Conservation (phyloP, 2,113 vertebrate genomes). For the Scartelaos histophorus region DNA sequence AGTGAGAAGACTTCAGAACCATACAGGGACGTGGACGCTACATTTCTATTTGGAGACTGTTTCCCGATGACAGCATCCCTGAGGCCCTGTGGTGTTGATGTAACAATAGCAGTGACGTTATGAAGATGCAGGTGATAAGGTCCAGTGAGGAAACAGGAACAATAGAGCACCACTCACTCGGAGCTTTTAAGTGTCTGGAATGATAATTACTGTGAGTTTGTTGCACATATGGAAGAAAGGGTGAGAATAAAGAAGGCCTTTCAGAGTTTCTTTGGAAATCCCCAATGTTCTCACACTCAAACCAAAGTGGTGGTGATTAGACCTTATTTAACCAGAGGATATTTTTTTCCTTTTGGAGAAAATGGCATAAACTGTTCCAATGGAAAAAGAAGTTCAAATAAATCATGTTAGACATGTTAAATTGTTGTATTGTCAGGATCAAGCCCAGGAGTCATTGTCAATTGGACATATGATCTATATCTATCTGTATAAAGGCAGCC, state of each 20-base stretch:
- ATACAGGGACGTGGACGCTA: constrained; percentile 6
- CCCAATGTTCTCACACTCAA: constrained; percentile 28
- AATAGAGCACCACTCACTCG: constrained; percentile 38
- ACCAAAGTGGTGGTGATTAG: neutral
- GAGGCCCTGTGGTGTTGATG: constrained; percentile 1
- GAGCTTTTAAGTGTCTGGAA: constrained; percentile 24
- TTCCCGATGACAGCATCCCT: constrained; percentile 17
- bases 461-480: neutral
- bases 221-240: constrained; percentile 19
- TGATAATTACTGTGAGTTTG: constrained; percentile 31
- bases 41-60: constrained; percentile 12
- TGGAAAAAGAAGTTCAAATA: neutral
- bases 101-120: constrained; percentile 32
- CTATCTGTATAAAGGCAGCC: neutral
- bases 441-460: neutral
- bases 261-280: constrained; percentile 29
- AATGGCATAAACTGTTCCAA: neutral
- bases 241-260: constrained; percentile 20
- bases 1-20: constrained; percentile 13
- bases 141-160: constrained; percentile 36
- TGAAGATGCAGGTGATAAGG: constrained; percentile 31
- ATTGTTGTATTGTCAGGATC: neutral
- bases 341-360: constrained; percentile 18
- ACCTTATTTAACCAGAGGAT: constrained; percentile 5
- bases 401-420: neutral